Base-by-base conservation (phyloP, 2,797 vertebrate species). In the Chiroxiphia lanceolata region DNA sequence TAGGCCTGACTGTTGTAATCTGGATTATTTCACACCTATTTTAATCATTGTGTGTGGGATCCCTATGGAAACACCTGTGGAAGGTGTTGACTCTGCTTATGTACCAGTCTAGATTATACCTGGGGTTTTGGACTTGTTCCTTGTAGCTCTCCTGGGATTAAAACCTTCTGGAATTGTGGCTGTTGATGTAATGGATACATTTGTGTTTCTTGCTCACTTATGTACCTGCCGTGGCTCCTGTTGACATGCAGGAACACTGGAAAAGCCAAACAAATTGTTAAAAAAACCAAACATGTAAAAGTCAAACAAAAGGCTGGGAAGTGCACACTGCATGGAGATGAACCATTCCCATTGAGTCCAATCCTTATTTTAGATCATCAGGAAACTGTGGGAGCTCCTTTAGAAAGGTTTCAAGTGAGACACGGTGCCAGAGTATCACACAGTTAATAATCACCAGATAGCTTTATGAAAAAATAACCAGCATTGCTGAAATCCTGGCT, bases 241-340 rank as follows among this genome's bases (percentile, higher is more conserved):
- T 34, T 34, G 74, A 26, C 12, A 6, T 17, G 13, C 9, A 65
- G 81, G 22, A 51, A 87, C 56, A n/a, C n/a, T n/a, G 21, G 17
- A 51, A 54, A 78, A 69, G 44, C 27, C 44, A 60, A 67, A 11
- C 2, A 44, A 15, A 22, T 6, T 15, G 40, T 44, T 33, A 11
- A 63, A 42, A 27, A 40, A 16, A 44, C 40, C 21, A 57, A 57
- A 12, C 3, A n/a, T 15, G 44, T 15, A 27, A 22, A n/a, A 47
- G 4, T n/a, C n/a, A 29, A 47, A n/a, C 10, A n/a, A 10, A 9
- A 27, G 19, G 19, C 15, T 29, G 23, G 9, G 65, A 56, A 29
- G 29, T 5, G 4, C 13, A 5, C 15, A 2, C 33, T 15, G 27
- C 8, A 0, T 15, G 15, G 11, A 1, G 45, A 4, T 33, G 13